phyloP scores from a whole-genome alignment of 2,888 invertebrate species.

The Tortricodes alternella region DNA sequence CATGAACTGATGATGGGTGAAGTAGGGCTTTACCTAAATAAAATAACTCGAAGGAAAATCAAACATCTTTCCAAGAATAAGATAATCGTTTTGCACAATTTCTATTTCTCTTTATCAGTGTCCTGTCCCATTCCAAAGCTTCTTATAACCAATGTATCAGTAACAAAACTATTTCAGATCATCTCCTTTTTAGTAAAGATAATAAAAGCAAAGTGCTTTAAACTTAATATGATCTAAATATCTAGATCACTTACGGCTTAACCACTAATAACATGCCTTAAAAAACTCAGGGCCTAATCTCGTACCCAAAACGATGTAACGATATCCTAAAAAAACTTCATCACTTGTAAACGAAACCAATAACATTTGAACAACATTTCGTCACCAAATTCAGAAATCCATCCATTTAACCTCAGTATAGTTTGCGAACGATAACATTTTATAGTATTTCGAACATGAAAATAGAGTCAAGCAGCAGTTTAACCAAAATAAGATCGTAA shows the following conservation, averaged over 20 bases:
- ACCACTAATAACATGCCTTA: background rate
- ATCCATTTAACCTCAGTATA: background rate
- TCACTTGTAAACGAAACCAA: background rate
- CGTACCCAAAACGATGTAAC: background rate
- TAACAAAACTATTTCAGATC: too few species aligned
- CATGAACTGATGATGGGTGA: too few species aligned
- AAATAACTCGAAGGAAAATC: too few species aligned
- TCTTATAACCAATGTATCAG: too few species aligned
- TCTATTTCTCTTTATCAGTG: too few species aligned
- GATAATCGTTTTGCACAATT: too few species aligned
- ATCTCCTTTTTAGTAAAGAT: background rate
- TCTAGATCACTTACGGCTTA: background rate
- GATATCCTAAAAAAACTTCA: background rate
- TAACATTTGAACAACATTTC: too few species aligned
- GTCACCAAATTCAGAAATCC: too few species aligned
- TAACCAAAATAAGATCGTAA: constrained; percentile 10
- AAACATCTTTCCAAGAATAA: too few species aligned
- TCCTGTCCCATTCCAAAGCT: too few species aligned
- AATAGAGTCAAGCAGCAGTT: background rate
- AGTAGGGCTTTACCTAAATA: too few species aligned
- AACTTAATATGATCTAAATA: constrained; percentile 10
- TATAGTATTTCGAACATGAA: background rate
- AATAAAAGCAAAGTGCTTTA: constrained; percentile 10
- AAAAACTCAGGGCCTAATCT: background rate
- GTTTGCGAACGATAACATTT: background rate